A percentile compares a stretch with the other conserved stretches of the same genome.
These are phyloP conservation scores for Luperina nickerlii DNA, from an alignment of 2,888 invertebrate species.

Conservation along the genomic window DNA sequence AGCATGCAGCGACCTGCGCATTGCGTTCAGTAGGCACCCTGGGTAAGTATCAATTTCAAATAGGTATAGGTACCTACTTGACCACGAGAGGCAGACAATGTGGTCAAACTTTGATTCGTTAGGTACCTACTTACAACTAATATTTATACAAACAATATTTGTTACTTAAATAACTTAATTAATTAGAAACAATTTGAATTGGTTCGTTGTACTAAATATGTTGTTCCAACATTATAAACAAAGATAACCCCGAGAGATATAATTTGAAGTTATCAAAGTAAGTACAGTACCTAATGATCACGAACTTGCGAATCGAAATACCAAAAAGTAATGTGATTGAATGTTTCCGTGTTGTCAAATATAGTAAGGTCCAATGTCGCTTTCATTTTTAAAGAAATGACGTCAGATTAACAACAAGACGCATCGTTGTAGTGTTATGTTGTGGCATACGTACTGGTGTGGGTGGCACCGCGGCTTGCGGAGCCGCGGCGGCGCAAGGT, in stretches of 20 bases:
- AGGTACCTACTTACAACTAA: background rate
- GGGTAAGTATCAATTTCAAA: background rate
- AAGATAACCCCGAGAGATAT: slow-evolving; percentile 50
- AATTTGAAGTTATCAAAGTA: slow-evolving; percentile 35
- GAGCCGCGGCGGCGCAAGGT: slow-evolving; percentile 15
- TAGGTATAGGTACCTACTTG: background rate
- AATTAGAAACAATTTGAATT: slow-evolving; percentile 28
- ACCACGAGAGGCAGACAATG: background rate
- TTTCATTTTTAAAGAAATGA: slow-evolving; percentile 38
- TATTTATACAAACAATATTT: background rate
- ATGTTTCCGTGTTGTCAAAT: background rate
- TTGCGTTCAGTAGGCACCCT: background rate
- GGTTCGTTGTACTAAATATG: slow-evolving; percentile 30
- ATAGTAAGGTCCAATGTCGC: background rate
- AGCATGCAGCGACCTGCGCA: background rate
- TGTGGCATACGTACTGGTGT: background rate
- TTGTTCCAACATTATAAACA: slow-evolving; percentile 41
- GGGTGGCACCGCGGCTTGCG: background rate
- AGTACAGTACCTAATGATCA: background rate
- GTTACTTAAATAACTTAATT: slow-evolving; percentile 1
- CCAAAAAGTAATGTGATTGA: slow-evolving; percentile 18
- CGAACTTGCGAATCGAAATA: slow-evolving; percentile 13
- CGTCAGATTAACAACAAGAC: slow-evolving; percentile 26
- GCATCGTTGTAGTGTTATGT: background rate
- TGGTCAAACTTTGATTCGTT: background rate